Base-by-base conservation (phyloP, 1,140 invertebrate genomes). In the Brachionus koreanus region DNA sequence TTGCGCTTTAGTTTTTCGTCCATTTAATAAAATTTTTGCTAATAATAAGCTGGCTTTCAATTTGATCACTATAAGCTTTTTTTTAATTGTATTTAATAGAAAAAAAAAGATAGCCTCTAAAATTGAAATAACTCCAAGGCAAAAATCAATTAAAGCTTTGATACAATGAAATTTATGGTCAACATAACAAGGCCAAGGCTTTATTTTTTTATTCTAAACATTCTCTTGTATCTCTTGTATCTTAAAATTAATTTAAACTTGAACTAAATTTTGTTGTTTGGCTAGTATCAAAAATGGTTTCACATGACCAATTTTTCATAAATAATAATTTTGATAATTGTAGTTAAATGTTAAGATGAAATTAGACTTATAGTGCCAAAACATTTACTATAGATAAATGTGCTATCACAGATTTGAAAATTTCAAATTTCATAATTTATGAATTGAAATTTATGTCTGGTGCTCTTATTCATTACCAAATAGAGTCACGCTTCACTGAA, bases 81-180 rank as follows among this genome's bases (percentile, higher is more conserved):
- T 42, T 52, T 29, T 29, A 3, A 29, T 29, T 29, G 1, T 29
- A 29, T 29, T 29, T 29, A 3, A 29, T 3, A 29, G 29, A 19
- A 57, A 57, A 57, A 19, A 23, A 57, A 57, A 19, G 49, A 23
- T 25, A 23, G 49, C 19, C 19, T 57, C 19, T 57, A 19, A 57
- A 57, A 25, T 19, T 7, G 9, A 52, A 1, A 52, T 23, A 57
- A 19, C 5, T 57, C 9, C 16, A 6, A 23, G 49, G 10, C 43
- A 49, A 57, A 57, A 19, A 19, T n/a, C 49, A 19, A 19, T 23
- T 9, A 19, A 57, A 7, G 49, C 49, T 57, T 57, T 57, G 16
- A 57, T 49, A 49, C 49, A 57, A 57, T 57, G 49, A 57, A 57
- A 57, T 57, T 57, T 57, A 57, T 57, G 49, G 49, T 19, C 49